Conservation (phyloP, 2,113 vertebrate species). For the Anolis sagrei region DNA sequence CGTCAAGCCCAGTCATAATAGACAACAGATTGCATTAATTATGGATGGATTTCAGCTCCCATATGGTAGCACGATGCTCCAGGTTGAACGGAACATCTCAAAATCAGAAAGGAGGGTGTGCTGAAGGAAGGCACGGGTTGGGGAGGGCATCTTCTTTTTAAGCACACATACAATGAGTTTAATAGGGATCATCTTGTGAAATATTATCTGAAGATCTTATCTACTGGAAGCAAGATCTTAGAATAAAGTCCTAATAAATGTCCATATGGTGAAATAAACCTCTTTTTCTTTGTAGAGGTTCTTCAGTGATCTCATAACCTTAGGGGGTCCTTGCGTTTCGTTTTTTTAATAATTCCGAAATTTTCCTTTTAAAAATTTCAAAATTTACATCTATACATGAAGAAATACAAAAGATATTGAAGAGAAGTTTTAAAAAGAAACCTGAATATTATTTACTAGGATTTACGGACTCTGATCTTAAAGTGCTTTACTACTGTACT, state of each 20-base stretch:
- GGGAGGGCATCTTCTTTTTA: neutral
- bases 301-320: too few relatives aligned
- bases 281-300: conserved; percentile 55
- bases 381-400: too few relatives aligned
- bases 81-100: conserved; percentile 37
- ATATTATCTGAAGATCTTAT: conserved; percentile 37
- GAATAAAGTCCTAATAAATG: conserved; percentile 56
- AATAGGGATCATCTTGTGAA: conserved; percentile 58
- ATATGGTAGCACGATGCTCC: conserved; percentile 47
- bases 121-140: neutral
- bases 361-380: too few relatives aligned
- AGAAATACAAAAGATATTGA: too few relatives aligned
- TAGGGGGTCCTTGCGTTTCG: neutral
- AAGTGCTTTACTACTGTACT: too few relatives aligned
- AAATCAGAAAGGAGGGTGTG: neutral
- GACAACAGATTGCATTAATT: conserved; percentile 61
- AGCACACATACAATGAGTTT: conserved; percentile 1
- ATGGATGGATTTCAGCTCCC: conserved; percentile 59
- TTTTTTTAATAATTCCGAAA: too few relatives aligned
- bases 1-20: conserved; percentile 51
- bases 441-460: too few relatives aligned
- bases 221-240: conserved; percentile 42
- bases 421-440: too few relatives aligned
- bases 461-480: too few relatives aligned
- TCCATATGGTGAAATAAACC: conserved; percentile 57